phyloP scores from a whole-genome alignment of 1,140 invertebrate genomes.

The Venustaconcha ellipsiformis region DNA sequence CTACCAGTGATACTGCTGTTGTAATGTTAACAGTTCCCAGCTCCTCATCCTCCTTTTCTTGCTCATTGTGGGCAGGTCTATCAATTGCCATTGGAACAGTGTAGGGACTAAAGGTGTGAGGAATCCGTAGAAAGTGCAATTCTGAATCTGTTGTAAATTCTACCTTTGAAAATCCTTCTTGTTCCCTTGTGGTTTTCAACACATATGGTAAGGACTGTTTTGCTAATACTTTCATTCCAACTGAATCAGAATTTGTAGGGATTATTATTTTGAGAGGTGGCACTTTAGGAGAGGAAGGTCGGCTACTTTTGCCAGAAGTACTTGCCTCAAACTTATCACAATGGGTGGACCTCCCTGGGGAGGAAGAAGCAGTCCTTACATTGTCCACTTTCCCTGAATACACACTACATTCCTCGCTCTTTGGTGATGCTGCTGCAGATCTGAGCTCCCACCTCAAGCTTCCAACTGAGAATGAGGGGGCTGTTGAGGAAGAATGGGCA shows the following conservation, averaged over 20 bases:
- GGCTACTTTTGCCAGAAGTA: slow-evolving; percentile 34
- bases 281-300: slow-evolving; percentile 62
- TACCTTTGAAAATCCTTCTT: slow-evolving; percentile 4
- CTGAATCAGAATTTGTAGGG: slow-evolving; percentile 47
- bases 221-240: slow-evolving; percentile 37
- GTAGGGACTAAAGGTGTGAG: neutral
- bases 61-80: slow-evolving; percentile 8
- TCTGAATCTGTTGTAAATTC: slow-evolving; percentile 5
- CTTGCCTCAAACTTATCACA: too few relatives aligned
- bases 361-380: slow-evolving; percentile 21
- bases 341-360: neutral
- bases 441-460: slow-evolving; percentile 40
- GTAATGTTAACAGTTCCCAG: slow-evolving; percentile 1
- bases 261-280: slow-evolving; percentile 65
- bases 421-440: slow-evolving; percentile 25
- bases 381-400: slow-evolving; percentile 25
- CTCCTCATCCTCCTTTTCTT: slow-evolving; percentile 15
- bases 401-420: slow-evolving; percentile 28
- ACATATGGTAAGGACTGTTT: slow-evolving; percentile 61
- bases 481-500: slow-evolving; percentile 3
- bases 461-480: slow-evolving; percentile 7
- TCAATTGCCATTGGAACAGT: slow-evolving; percentile 15
- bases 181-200: slow-evolving; percentile 57
- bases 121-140: neutral
- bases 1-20: neutral